Percentiles rank a stretch among this genome's conserved stretches.
Evolutionary conservation across 2,113 vertebrate species (phyloP).

Genomic region (Crotalus tigris): DNA sequence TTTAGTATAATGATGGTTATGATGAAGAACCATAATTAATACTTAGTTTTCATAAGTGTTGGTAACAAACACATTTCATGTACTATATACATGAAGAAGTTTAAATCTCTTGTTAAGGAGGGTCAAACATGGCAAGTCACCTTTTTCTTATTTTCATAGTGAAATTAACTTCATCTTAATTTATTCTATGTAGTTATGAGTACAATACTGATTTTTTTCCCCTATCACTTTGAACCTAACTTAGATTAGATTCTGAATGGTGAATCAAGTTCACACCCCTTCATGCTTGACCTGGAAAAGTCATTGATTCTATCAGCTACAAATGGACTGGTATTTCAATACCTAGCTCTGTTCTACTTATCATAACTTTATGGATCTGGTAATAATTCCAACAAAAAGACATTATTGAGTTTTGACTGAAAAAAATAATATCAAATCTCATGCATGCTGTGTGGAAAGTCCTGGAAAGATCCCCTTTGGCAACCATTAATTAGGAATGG

Average conservation of each 20-base stretch:
- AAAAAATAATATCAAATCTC: neutral
- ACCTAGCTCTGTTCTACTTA: neutral
- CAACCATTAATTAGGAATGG: neutral
- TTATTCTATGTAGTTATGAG: neutral
- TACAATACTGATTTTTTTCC: neutral
- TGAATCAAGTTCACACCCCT: neutral
- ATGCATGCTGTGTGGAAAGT: neutral
- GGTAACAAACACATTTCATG: neutral
- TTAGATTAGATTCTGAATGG: neutral
- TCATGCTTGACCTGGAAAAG: neutral
- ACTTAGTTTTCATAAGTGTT: neutral
- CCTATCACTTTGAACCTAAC: neutral
- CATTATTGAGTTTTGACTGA: neutral
- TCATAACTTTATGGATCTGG: neutral
- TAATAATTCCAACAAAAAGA: neutral
- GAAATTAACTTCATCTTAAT: neutral
- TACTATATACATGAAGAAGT: neutral
- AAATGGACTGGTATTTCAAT: neutral
- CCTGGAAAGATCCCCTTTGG: neutral
- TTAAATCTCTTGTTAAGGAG: neutral
- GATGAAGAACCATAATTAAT: neutral
- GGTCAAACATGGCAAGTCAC: neutral
- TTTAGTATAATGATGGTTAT: neutral
- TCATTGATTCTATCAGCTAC: neutral
- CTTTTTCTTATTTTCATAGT: neutral